phyloP scores from a whole-genome alignment of 2,797 vertebrate genomes.

The Enteromius treurensis region DNA sequence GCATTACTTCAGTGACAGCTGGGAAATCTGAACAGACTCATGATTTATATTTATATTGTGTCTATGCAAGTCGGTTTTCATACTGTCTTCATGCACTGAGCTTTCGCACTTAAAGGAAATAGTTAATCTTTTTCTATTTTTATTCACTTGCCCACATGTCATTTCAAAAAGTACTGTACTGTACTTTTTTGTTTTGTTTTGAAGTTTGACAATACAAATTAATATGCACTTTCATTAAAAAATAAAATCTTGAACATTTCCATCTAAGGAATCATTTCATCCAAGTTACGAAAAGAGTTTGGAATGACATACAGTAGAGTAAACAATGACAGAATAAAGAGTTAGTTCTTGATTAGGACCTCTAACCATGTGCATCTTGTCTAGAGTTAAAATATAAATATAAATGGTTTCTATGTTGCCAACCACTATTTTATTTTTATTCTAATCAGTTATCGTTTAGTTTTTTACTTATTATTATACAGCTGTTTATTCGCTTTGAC shows the following conservation, averaged over 20 bases:
- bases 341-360: neutral
- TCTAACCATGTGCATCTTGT: neutral
- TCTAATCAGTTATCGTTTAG: neutral
- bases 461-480: neutral
- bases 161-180: neutral
- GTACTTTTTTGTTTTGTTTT: neutral
- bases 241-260: neutral
- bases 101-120: neutral
- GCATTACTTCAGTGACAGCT: slow-evolving; percentile 85
- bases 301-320: neutral
- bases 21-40: slow-evolving; percentile 75
- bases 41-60: slow-evolving; percentile 11
- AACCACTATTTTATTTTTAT: slow-evolving; percentile 13
- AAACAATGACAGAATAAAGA: neutral
- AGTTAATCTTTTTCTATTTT: neutral
- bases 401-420: neutral
- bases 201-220: neutral
- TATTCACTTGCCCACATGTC: neutral
- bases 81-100: slow-evolving; percentile 17
- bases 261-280: neutral
- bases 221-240: neutral
- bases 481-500: neutral
- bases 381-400: neutral
- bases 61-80: neutral
- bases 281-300: neutral